A percentile compares a stretch with the other conserved stretches of the same genome.
These are phyloP conservation scores for Chlamydotis undulata DNA, from an alignment of 2,113 vertebrate species.

Conservation along the genomic window DNA sequence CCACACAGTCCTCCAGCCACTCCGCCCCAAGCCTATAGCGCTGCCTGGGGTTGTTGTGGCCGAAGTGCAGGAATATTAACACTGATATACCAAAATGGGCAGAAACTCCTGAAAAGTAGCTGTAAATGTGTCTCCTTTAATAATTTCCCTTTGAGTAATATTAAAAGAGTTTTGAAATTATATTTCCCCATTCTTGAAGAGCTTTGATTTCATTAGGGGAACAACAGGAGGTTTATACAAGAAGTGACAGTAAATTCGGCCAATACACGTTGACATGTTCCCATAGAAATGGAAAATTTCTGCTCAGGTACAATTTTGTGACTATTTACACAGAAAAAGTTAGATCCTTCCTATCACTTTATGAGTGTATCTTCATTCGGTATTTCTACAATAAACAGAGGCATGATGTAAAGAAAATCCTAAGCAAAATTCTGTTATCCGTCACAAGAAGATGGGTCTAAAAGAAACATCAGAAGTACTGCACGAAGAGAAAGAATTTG, in stretches of 20 bases:
- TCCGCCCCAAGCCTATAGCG: too few relatives aligned
- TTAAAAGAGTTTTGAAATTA: background rate
- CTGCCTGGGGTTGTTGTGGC: too few relatives aligned
- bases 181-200: background rate
- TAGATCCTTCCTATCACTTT: background rate
- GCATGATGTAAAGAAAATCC: background rate
- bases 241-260: background rate
- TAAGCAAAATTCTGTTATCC: background rate
- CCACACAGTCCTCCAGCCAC: too few relatives aligned
- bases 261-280: background rate
- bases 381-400: background rate
- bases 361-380: accelerated
- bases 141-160: background rate
- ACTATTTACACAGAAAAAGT: background rate
- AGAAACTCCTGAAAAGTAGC: background rate
- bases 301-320: background rate
- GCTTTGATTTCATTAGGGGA: background rate
- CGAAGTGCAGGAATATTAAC: background rate
- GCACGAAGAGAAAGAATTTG: background rate
- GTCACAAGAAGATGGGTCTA: background rate
- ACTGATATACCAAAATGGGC: background rate
- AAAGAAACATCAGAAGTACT: background rate
- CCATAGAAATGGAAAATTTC: background rate
- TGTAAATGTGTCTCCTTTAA: background rate
- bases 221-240: background rate